Percentiles rank a stretch among this genome's conserved stretches.
Conservation (phyloP, 1,140 invertebrate genomes). For the Penaeus vannamei region DNA sequence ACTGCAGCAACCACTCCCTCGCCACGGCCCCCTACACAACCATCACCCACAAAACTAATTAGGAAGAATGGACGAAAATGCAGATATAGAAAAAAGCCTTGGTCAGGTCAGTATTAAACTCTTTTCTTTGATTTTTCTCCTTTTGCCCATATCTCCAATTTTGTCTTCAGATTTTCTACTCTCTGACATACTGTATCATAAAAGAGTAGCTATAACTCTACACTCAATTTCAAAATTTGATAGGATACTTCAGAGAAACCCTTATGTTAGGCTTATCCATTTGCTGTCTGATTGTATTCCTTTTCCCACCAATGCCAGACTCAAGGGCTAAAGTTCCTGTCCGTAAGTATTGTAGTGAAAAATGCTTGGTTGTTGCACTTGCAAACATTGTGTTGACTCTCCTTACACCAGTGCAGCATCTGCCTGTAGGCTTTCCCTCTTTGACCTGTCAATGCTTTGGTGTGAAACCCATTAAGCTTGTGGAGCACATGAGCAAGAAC, state of each 20-base stretch:
- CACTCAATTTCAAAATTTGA: background rate
- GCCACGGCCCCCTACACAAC: constrained; percentile 60
- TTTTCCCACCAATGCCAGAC: constrained; percentile 47
- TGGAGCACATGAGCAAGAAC: no score
- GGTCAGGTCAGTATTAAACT: constrained; percentile 68
- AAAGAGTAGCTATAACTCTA: no score
- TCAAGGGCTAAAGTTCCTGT: constrained; percentile 60
- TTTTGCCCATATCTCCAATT: background rate
- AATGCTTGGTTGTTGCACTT: constrained; percentile 14
- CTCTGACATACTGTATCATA: no score
- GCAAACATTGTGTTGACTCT: background rate
- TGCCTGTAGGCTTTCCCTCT: no score
- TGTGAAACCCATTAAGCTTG: no score
- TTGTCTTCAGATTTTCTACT: background rate
- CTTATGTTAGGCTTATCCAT: constrained; percentile 13
- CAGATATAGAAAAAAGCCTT: constrained; percentile 84
- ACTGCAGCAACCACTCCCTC: constrained; percentile 76
- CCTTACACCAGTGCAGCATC: no score
- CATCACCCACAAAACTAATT: constrained; percentile 79
- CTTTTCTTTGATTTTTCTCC: background rate
- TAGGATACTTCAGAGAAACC: constrained; percentile 4
- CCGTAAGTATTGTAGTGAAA: constrained; percentile 52
- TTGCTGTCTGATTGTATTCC: constrained; percentile 21
- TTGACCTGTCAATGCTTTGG: no score
- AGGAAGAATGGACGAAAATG: constrained; percentile 88